Percentiles rank a stretch among this genome's conserved stretches.
Evolutionary conservation across 2,113 vertebrate species (phyloP).

Genomic region (Cygnus atratus): DNA sequence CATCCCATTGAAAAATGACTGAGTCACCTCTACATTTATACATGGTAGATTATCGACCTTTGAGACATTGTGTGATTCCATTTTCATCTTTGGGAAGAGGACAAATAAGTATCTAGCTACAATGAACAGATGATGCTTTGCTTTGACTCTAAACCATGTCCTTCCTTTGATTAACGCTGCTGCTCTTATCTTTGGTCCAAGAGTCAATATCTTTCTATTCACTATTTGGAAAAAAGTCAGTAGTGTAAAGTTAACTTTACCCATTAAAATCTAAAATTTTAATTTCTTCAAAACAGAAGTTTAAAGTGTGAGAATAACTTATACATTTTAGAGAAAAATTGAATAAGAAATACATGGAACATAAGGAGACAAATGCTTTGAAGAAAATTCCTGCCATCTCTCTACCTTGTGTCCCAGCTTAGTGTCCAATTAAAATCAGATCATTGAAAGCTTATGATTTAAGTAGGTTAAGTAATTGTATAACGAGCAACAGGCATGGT

Average conservation of each 20-base stretch:
- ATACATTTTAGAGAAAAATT: neutral
- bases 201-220: neutral
- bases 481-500: neutral
- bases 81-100: conserved; percentile 1
- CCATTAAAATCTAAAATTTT: neutral
- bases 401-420: neutral
- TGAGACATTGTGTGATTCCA: neutral
- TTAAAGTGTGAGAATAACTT: neutral
- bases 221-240: neutral
- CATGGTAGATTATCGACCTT: neutral
- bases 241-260: neutral
- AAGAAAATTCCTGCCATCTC: neutral
- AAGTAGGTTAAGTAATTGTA: neutral
- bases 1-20: neutral
- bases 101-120: neutral
- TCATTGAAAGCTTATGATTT: neutral
- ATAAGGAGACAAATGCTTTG: neutral
- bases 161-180: neutral
- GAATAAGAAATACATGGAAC: neutral
- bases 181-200: neutral
- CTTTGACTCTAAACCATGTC: neutral
- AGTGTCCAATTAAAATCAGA: neutral
- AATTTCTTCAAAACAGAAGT: neutral
- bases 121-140: neutral
- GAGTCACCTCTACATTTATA: neutral